Base-by-base conservation (phyloP, 2,797 vertebrate species). In the Amazona ochrocephala region DNA sequence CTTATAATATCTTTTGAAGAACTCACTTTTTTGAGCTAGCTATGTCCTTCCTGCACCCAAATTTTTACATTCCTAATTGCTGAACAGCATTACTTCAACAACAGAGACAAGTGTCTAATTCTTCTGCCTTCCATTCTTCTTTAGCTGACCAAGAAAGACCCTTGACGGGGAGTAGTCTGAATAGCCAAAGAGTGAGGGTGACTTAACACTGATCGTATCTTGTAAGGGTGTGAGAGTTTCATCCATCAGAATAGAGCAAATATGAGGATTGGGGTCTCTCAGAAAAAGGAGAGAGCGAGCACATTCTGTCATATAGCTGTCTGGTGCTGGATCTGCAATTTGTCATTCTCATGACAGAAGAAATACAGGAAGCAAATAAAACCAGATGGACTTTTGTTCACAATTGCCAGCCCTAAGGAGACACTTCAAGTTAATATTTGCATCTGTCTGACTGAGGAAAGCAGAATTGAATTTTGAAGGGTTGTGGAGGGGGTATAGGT, bases 71-170 rank as follows among this genome's bases (percentile, higher is more conserved):
- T 53, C 18, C 4, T 51, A 22, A 12, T 11, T 48, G 13, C 30
- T 61, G 54, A 76, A 17, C 7, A 47, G 3, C 6, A 44, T 85
- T 45, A 37, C 19, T 42, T 60, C 73, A 61, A 22, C 17, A 73
- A 13, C 4, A 83, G 12, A 14, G 17, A 61, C 0, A 1, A 1
- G 8, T 5, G 16, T 39, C 21, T 60, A 37, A 3, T 47, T 67
- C 51, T 83, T 68, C 56, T 61, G 16, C 21, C 24, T 83, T 71
- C 42, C 10, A 7, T n/a, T 70, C 47, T 41, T 64, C 51, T 80
- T 21, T 4, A 50, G 30, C 5, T 66, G 30, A 27, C 16, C 27
- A 54, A 23, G 16, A 68, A 84, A 60, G n/a, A 37, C 6, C 24
- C 19, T 76, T 51, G 11, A 44, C 13, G 26, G 22, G 18, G 20